Conservation (phyloP, 2,888 invertebrate species). For the Lasius platythorax region DNA sequence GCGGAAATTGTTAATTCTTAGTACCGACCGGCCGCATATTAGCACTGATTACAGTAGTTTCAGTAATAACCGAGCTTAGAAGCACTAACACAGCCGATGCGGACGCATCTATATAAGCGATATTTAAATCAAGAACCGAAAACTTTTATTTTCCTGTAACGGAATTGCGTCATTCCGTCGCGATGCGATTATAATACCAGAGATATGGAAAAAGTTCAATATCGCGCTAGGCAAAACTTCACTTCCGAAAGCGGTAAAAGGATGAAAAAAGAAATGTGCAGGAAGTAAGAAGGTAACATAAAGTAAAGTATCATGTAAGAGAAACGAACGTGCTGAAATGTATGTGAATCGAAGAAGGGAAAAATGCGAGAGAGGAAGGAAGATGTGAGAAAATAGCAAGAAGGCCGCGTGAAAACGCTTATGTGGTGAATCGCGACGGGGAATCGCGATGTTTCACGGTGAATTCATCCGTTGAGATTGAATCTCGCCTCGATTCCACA, state of each 20-base stretch:
- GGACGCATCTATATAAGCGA: constrained; percentile 13
- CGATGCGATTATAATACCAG: background rate
- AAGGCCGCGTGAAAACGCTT: constrained; percentile 35
- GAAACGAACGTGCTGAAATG: background rate
- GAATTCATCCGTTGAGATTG: constrained; percentile 60
- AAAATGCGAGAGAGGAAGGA: constrained; percentile 23
- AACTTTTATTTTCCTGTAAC: constrained; percentile 4
- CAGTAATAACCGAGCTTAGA: constrained; percentile 48
- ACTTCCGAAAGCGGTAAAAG: background rate
- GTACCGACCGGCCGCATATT: constrained; percentile 25
- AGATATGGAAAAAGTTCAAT: background rate
- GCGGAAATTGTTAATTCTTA: constrained; percentile 53
- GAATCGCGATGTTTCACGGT: constrained; percentile 73
- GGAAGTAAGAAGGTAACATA: background rate
- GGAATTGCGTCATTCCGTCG: background rate
- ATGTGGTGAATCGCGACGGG: constrained; percentile 15
- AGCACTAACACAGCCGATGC: background rate
- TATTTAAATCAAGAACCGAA: constrained; percentile 27
- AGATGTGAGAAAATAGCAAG: constrained; percentile 34
- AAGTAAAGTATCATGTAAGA: background rate
- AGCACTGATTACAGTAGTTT: constrained; percentile 46
- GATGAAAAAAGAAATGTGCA: background rate
- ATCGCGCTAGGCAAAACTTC: background rate
- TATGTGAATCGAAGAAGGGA: background rate
- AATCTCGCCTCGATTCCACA: constrained; percentile 61